A percentile compares a stretch with the other conserved stretches of the same genome.
Evolutionary conservation across 2,797 vertebrate species (phyloP).

Genomic region (Gymnoscopelus microlampas): DNA sequence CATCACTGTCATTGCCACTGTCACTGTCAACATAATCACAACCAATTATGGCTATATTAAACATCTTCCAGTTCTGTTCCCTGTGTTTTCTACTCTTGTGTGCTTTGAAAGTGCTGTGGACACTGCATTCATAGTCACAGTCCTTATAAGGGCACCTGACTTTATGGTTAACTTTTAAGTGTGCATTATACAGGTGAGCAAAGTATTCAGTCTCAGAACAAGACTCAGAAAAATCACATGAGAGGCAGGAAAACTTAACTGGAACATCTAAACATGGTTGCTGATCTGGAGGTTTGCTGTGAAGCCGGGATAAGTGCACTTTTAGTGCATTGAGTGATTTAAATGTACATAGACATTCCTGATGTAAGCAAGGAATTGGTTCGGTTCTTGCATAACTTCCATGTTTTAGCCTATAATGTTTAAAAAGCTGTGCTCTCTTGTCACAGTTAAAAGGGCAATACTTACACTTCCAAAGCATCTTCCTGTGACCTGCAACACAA

Average conservation of each 20-base stretch:
- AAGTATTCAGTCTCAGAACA: slow-evolving; percentile 26
- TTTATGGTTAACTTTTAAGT: slow-evolving; percentile 46
- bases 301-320: slow-evolving; percentile 4
- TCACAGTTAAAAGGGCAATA: slow-evolving; percentile 8
- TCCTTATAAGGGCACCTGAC: slow-evolving; percentile 34
- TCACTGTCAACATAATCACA: background rate
- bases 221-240: slow-evolving; percentile 11
- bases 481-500: slow-evolving; percentile 2
- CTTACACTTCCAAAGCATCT: slow-evolving; percentile 7
- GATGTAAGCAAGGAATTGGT: slow-evolving; percentile 34
- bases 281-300: slow-evolving; percentile 1
- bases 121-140: slow-evolving; percentile 40
- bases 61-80: slow-evolving; percentile 32
- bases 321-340: slow-evolving; percentile 25
- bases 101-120: slow-evolving; percentile 42
- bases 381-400: slow-evolving; percentile 21
- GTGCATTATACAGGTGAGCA: slow-evolving; percentile 16
- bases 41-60: slow-evolving; percentile 39
- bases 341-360: slow-evolving; percentile 38
- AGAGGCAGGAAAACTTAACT: slow-evolving; percentile 1
- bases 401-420: slow-evolving; percentile 23
- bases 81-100: slow-evolving; percentile 47
- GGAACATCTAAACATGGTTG: background rate
- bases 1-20: background rate
- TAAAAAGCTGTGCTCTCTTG: slow-evolving; percentile 5